Base-by-base conservation (phyloP, 64 coral and sea anemone species). In the Montipora capricornis region DNA sequence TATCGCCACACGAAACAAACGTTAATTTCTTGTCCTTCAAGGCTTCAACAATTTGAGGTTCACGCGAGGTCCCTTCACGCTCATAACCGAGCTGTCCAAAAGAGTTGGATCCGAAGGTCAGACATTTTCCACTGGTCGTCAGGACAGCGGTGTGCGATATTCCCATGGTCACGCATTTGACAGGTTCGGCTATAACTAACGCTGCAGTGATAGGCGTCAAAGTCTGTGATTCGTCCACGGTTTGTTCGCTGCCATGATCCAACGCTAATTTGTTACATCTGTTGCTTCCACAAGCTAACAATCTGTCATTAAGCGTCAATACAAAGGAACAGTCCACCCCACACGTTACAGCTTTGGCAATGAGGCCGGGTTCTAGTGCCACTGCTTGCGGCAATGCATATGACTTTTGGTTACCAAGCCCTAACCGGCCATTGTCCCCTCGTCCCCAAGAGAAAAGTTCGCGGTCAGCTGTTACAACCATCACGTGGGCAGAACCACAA, bases 61-160 rank as follows among this genome's bases (percentile, higher is more conserved):
- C 29, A 8, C 87, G 84, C 6, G 70, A 76, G 11, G 74, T 9
- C 47, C 57, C 94, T 22, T 77, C 78, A 0, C 94, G 87, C 62
- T 87, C 89, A 44, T 95, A 98, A 26, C 97, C 97, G 22, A 98
- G 97, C 79, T 98, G 94, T 47, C 97, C 97, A 91, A 98, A 98
- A 48, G 97, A 98, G 68, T 98, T 98, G 62, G 97, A 98, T 20
- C 97, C 97, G 79, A 93, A 98, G 4, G 97, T 93, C 60, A 87
- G 93, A 20, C 88, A 87, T 57, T 89, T 91, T 12, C 97, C 97
- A 58, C 91, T 79, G 62, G 60, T 73, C 5, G 92, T 88, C 14
- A 95, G 83, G 10, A 94, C 71, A 20, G 94, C 94, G 45, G 91
- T 83, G 66, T 98, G 97, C 45, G 97, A 95, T 19, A 82, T 91